Evolutionary conservation across 1,140 invertebrate species (phyloP).

Genomic region (Cephus cinctus): DNA sequence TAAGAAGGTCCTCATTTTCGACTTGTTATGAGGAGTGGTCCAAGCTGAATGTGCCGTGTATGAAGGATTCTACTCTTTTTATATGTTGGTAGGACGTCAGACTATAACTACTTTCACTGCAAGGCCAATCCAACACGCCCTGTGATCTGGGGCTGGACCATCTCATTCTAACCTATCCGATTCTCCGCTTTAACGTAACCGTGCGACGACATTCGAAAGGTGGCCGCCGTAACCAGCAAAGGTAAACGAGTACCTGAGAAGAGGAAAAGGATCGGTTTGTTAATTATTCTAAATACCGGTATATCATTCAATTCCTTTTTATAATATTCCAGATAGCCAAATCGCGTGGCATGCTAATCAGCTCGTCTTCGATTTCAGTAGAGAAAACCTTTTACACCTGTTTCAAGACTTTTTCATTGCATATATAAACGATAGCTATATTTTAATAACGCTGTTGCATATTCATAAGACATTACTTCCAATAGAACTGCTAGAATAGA

Average conservation of each 20-base stretch:
- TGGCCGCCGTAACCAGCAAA: not conserved
- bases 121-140: constrained; percentile 12
- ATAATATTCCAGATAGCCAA: constrained; percentile 8
- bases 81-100: constrained; percentile 11
- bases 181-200: constrained; percentile 11
- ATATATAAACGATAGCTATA: no score
- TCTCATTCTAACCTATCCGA: constrained; percentile 13
- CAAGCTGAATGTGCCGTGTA: constrained; percentile 19
- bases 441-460: no score
- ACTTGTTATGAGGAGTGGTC: constrained; percentile 5
- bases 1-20: constrained; percentile 24
- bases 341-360: no score
- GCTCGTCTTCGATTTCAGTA: no score
- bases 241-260: not conserved
- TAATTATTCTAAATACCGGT: not conserved
- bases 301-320: constrained; percentile 2
- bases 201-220: not conserved
- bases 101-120: constrained; percentile 26
- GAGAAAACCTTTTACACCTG: no score
- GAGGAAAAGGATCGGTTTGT: not conserved
- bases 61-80: constrained; percentile 24
- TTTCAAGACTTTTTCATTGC: no score
- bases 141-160: constrained; percentile 16
- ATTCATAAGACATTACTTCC: no score
- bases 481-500: no score